Percentiles rank a stretch among this genome's conserved stretches.
These are phyloP conservation scores for Oasisia sp. DNA, from an alignment of 2,888 invertebrate genomes.

Conservation along the genomic window DNA sequence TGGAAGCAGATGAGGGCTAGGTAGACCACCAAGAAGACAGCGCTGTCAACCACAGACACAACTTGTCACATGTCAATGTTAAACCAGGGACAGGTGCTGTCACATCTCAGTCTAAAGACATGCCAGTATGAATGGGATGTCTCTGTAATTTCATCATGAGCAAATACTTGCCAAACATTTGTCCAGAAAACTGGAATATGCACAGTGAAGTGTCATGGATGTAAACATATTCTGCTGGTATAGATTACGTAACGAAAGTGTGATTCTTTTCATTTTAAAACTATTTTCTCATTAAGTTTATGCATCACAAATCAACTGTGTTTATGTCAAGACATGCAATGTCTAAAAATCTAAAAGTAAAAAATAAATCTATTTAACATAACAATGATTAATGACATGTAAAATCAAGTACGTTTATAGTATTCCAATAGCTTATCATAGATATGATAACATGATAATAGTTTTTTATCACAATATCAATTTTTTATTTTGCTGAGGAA, in stretches of 20 bases:
- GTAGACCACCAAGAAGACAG: constrained; percentile 67
- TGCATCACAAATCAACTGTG: too few species aligned
- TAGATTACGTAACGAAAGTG: background rate
- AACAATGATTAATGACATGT: too few species aligned
- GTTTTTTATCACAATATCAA: too few species aligned
- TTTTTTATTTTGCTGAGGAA: too few species aligned
- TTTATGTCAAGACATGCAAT: too few species aligned
- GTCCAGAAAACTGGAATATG: background rate
- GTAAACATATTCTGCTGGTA: background rate
- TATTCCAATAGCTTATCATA: too few species aligned
- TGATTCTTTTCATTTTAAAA: background rate
- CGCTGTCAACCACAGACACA: constrained; percentile 53
- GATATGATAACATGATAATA: too few species aligned
- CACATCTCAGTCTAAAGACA: background rate
- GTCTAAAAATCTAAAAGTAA: too few species aligned
- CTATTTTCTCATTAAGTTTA: too few species aligned
- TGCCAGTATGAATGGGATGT: background rate
- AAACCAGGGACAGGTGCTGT: background rate
- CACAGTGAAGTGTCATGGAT: background rate
- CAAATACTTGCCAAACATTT: background rate
- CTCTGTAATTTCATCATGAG: background rate
- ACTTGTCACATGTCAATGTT: background rate
- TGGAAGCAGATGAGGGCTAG: constrained; percentile 67
- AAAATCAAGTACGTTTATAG: too few species aligned
- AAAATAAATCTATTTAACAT: too few species aligned